Conservation (phyloP, 1,140 invertebrate species). For the Zaprionus davidi region DNA sequence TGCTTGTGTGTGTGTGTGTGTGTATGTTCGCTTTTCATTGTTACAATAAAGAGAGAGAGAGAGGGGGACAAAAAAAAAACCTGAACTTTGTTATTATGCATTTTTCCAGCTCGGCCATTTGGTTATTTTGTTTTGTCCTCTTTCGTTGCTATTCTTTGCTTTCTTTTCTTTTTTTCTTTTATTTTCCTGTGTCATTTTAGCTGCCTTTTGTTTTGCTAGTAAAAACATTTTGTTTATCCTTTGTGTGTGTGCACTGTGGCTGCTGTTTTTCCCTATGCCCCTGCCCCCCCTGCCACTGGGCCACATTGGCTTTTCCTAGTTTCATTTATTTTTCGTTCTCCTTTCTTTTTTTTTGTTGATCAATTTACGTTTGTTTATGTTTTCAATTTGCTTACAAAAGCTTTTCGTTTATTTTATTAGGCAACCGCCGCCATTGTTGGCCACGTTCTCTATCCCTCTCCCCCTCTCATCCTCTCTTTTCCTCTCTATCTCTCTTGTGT, state of each 20-base stretch:
- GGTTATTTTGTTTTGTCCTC: constrained; percentile 45
- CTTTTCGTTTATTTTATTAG: constrained; percentile 83
- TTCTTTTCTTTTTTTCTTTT: constrained; percentile 13
- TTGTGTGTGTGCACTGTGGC: constrained; percentile 31
- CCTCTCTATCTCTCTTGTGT: constrained; percentile 3
- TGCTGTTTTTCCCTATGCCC: constrained; percentile 8
- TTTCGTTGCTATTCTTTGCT: constrained; percentile 20
- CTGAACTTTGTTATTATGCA: constrained; percentile 50
- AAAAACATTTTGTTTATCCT: constrained; percentile 67
- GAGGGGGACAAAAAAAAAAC: too few species aligned
- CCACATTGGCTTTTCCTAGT: constrained; percentile 38
- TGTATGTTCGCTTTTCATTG: constrained; percentile 38
- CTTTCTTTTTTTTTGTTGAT: constrained; percentile 54
- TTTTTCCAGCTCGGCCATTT: constrained; percentile 44
- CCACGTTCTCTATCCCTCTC: background rate
- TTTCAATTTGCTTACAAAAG: constrained; percentile 83
- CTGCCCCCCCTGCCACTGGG: background rate
- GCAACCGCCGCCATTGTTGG: constrained; percentile 66
- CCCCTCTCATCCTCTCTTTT: constrained; percentile 4
- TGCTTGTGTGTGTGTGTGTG: constrained; percentile 14
- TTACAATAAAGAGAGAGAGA: too few species aligned
- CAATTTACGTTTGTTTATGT: constrained; percentile 82
- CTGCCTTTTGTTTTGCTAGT: constrained; percentile 53
- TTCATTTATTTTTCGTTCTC: constrained; percentile 22
- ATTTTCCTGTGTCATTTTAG: constrained; percentile 54